Base-by-base conservation (phyloP, 2,113 vertebrate species). In the Odontophorus gujanensis region DNA sequence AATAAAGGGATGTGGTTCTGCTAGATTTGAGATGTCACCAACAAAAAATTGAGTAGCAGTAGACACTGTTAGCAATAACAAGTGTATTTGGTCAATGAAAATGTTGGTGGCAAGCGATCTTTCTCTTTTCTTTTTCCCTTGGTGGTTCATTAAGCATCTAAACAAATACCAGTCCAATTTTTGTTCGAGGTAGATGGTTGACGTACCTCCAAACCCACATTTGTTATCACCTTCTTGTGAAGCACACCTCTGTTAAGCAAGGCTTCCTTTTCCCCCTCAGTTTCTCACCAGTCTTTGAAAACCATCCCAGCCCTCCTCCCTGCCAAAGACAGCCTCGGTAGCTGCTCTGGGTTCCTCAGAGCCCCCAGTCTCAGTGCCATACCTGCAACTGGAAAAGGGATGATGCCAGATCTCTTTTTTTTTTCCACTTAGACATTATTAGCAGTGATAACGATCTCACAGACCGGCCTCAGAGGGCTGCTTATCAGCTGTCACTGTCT, bases 361-460 rank as follows among this genome's bases (percentile, higher is more conserved):
- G 6, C 24, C 16, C 22, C 0, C 0, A 38, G 14, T 42, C 57
- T 63, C 59, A 51, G 67, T 45, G 8, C 20, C 32, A 8, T 40
- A 50, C 15, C 24, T 80, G 48, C 45, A 74, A 38, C 40, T 51
- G 58, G 50, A 9, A 76, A 42, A 30, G 24, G 17, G n/a, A 74
- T 26, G 28, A 13, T 53, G 5, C 69, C 40, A 30, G 21, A 36
- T 48, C 22, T 36, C 11, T 53, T 40, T 28, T 26, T 50, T 63
- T 62, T 81, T 15, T 30, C 32, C 32, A 12, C 81, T 63, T 73
- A 65, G 43, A 28, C 36, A 28, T 69, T 50, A 36, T 69, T 80
- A 77, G 36, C 67, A 48, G 50, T 11, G 45, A 62, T 26, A 36
- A 38, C 38, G 32, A 6, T 78, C 57, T 80, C 20, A 7, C 55